Evolutionary conservation across 1,140 invertebrate genomes (phyloP).

Genomic region (Caenorhabditis brenneri): DNA sequence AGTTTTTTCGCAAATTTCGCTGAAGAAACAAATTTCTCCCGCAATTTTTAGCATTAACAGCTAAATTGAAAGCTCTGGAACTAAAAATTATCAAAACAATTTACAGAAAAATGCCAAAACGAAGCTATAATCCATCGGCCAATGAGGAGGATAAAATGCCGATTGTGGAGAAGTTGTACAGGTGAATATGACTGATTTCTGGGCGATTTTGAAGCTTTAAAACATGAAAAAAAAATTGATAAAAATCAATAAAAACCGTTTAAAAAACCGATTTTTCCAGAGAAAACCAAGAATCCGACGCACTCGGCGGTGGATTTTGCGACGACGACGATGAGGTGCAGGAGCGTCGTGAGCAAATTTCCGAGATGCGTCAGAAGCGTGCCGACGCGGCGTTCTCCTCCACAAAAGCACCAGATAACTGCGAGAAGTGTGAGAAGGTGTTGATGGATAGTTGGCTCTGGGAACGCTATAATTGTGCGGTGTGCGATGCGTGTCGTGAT

Average conservation of each 20-base stretch:
- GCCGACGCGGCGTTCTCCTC: neutral
- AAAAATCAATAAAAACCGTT: too few relatives aligned
- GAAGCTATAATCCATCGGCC: constrained; percentile 36
- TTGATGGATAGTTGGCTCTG: constrained; percentile 85
- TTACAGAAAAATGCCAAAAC: constrained; percentile 40
- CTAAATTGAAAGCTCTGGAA: too few relatives aligned
- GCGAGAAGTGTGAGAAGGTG: constrained; percentile 81
- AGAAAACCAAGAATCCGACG: constrained; percentile 30
- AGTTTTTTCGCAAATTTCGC: too few relatives aligned
- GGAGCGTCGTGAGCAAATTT: constrained; percentile 50
- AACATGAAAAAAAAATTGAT: too few relatives aligned
- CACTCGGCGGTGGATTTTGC: constrained; percentile 48
- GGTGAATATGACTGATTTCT: too few relatives aligned
- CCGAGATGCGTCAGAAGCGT: constrained; percentile 49
- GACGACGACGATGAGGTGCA: constrained; percentile 51
- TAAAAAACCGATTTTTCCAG: too few relatives aligned
- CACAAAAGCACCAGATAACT: constrained; percentile 72
- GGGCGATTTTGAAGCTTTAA: too few relatives aligned
- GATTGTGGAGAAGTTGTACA: constrained; percentile 54
- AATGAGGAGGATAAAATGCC: constrained; percentile 67
- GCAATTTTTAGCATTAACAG: too few relatives aligned
- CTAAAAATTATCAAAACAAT: too few relatives aligned
- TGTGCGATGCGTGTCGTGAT: constrained; percentile 84
- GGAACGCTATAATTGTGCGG: constrained; percentile 80
- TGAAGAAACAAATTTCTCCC: neutral